Percentiles rank a stretch among this genome's conserved stretches.
Evolutionary conservation across 2,113 vertebrate genomes (phyloP).

Genomic region (Furnarius figulus): DNA sequence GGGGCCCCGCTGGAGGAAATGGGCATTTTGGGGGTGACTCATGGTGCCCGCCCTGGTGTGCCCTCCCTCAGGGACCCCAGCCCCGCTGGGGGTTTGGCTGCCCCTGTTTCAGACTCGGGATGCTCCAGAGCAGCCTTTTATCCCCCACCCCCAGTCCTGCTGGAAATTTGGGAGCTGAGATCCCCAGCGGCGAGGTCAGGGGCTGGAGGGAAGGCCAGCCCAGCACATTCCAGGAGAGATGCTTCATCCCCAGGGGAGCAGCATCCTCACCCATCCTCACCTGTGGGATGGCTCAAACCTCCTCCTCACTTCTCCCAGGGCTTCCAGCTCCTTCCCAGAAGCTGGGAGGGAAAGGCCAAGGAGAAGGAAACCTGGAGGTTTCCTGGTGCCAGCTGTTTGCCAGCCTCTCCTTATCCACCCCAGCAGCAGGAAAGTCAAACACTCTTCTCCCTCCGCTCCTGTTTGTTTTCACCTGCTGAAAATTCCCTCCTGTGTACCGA

Average conservation of each 20-base stretch:
- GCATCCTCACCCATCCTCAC: neutral
- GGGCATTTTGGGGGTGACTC: neutral
- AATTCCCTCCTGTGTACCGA: neutral
- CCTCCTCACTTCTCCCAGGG: neutral
- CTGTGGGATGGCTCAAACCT: neutral
- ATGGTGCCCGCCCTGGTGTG: neutral
- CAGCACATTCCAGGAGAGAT: neutral
- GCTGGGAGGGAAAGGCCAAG: neutral
- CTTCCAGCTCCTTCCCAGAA: neutral
- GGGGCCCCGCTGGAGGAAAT: neutral
- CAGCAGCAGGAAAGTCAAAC: neutral
- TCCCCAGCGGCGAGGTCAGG: fast-evolving
- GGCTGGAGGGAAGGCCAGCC: neutral
- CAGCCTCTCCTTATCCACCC: neutral
- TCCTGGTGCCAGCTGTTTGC: neutral
- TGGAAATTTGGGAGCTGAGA: neutral
- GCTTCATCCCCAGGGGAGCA: neutral
- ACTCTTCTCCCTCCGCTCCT: neutral
- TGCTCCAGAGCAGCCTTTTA: neutral
- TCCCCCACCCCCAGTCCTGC: neutral
- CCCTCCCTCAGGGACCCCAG: neutral
- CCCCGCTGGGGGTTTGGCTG: neutral
- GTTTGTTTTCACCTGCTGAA: neutral
- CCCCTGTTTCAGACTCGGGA: neutral
- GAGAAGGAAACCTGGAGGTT: neutral